Percentiles rank a stretch among this genome's conserved stretches.
Conservation (phyloP, 2,888 invertebrate species). For the Nematopogon swammerdamellus region DNA sequence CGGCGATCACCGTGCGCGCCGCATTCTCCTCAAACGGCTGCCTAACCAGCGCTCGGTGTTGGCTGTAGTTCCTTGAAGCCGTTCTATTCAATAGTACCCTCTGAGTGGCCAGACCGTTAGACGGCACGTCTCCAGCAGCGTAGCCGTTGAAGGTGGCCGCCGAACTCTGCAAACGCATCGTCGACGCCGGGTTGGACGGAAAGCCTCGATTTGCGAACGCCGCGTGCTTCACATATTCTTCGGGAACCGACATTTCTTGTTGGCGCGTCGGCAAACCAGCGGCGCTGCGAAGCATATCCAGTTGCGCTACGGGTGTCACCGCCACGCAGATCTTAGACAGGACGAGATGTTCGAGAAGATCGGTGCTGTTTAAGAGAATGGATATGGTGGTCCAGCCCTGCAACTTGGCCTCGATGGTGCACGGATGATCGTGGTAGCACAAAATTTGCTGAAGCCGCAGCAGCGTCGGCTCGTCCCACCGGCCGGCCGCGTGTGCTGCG, state of each 20-base stretch:
- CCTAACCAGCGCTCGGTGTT: constrained; percentile 2
- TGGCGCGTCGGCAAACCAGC: no score
- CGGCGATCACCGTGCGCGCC: constrained; percentile 1
- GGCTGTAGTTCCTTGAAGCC: neutral
- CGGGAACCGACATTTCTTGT: no score
- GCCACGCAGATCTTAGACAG: constrained; percentile 42
- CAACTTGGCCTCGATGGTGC: constrained; percentile 31
- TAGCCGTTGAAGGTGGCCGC: neutral
- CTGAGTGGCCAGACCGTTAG: constrained; percentile 34
- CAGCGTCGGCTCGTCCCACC: constrained; percentile 51
- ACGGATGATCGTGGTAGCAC: constrained; percentile 38
- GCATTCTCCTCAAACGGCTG: constrained; percentile 4
- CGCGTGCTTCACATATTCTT: no score
- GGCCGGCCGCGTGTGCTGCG: constrained; percentile 44
- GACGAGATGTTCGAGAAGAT: constrained; percentile 44
- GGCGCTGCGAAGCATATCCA: constrained; percentile 20
- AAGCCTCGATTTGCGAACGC: constrained; percentile 42
- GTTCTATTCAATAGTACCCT: constrained; percentile 31
- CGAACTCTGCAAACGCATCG: constrained; percentile 32
- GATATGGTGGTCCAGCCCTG: constrained; percentile 39
- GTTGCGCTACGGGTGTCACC: constrained; percentile 20
- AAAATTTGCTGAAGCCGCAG: constrained; percentile 36
- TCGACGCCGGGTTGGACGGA: constrained; percentile 40
- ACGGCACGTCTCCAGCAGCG: constrained; percentile 25
- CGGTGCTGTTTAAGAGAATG: constrained; percentile 43